Evolutionary conservation across 2,113 vertebrate genomes (phyloP), one percentile per base, ranked within the genome.

Genomic region (Trachemys scripta): DNA sequence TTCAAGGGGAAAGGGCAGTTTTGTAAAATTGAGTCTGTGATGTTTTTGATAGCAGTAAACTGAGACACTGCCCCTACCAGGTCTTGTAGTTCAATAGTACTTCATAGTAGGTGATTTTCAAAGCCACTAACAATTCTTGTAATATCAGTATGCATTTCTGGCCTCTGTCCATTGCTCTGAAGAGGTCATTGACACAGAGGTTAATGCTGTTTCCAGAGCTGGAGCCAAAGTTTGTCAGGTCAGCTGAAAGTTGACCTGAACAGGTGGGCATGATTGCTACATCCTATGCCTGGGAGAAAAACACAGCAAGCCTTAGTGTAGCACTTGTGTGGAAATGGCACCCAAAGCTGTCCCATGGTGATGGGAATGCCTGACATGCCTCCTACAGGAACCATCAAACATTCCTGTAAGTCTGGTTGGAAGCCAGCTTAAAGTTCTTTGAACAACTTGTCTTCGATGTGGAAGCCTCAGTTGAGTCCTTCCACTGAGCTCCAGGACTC

Each of bases 251-350:
- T 93, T 92, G 92, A 85, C 87, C 81, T 95, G 78, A 89, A 1
- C 0, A 87, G 90, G 92, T 95, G 92, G 89, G 27, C 89, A 90
- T 94, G 57, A 97, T 93, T 95, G n/a, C 85, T 94, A 69, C 94
- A 96, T 97, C 97, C 96, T 89, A 88, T 88, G 90, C 51, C 59
- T 92, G 95, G 95, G 96, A 96, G 95, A 97, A 96, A 96, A 97
- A 92, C 1, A 0, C 53, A 96, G 79, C 87, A 83, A 90, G 92
- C 79, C 90, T 94, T 92, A 82, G 35, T 31, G 92, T 65, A 42
- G 81, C 93, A 94, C 95, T 95, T 97, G 93, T 19, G 96, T 92
- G 93, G 96, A 96, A 97, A 96, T 94, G 95, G 95, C 89, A 95
- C 97, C 97, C 7, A 12, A 45, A 76, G 42, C 72, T 76, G 42